Base-by-base conservation (phyloP, 2,797 vertebrate species). In the Lates japonicus region DNA sequence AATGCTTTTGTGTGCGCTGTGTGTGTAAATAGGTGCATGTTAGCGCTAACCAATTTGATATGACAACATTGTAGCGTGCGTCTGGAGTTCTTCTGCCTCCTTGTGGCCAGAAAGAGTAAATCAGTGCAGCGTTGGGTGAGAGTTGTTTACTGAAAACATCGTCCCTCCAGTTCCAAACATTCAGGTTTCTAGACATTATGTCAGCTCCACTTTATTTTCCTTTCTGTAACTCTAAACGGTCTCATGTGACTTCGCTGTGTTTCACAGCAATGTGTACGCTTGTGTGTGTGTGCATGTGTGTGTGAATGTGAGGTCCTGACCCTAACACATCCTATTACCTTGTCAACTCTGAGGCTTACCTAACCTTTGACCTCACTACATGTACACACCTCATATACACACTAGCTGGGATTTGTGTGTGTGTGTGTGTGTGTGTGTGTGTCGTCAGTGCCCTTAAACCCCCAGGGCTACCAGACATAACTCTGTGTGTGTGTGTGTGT, bases 291-390 rank as follows among this genome's bases (percentile, higher is more conserved):
- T 37, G 35, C 58, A 17, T 70, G 39, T 76, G 57, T 67, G 66
- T 71, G 61, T 69, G 64, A 67, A 54, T 74, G 70, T 66, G 22
- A 83, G 74, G 78, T 81, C 69, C 25, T 78, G 78, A 88, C 86
- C 90, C 80, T 81, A 78, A 92, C 91, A 90, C 85, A 78, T 91
- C 74, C 74, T 70, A 78, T 44, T 57, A 69, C 70, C 83, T 85
- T 80, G 83, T 87, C 83, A 89, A 80, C 79, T 74, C 71, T 49
- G 62, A 82, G 58, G 92, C 86, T 95, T 93, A 90, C 76, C 69
- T 92, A 94, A 92, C 90, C 89, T 89, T 76, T 92, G 89, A 88
- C 90, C 82, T 70, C 31, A n/a, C 62, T 51, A 39, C 84, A 31
- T n/a, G 12, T 35, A 75, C 78, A 76, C 83, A 74, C 76, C 60